phyloP scores from a whole-genome alignment of 1,140 invertebrate genomes.

The Nasonia longicornis region DNA sequence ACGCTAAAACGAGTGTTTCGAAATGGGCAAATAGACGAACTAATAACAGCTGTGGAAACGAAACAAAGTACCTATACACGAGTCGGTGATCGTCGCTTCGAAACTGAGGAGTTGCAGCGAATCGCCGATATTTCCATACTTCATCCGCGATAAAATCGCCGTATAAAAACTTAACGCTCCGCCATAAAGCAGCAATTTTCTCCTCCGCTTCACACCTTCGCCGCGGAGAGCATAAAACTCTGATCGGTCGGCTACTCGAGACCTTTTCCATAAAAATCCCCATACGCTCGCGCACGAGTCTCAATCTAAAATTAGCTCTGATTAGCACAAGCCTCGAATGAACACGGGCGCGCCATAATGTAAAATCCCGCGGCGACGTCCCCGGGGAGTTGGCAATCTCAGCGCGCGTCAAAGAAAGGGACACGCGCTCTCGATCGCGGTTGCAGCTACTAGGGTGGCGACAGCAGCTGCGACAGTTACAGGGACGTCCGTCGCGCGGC shows the following conservation, averaged over 20 bases:
- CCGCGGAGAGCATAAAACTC: background rate
- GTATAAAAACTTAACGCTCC: background rate
- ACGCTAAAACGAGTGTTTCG: too few relatives aligned
- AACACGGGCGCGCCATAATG: background rate
- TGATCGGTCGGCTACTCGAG: background rate
- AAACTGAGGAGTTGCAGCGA: background rate
- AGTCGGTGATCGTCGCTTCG: too few relatives aligned
- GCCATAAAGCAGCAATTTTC: background rate
- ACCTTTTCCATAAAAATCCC: background rate
- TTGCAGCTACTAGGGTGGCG: too few relatives aligned
- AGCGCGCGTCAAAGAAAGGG: background rate
- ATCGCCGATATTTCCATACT: background rate
- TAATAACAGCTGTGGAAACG: too few relatives aligned
- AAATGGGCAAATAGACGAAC: too few relatives aligned
- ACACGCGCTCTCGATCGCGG: background rate
- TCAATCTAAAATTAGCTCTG: slow-evolving; percentile 2
- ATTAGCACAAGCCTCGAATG: background rate
- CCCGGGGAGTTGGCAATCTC: background rate
- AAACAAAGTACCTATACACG: too few relatives aligned
- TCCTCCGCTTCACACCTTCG: background rate
- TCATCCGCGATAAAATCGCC: background rate
- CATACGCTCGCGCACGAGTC: background rate
- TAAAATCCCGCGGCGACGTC: background rate
- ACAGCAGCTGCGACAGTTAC: background rate
- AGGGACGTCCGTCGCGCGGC: background rate